A percentile compares a stretch with the other conserved stretches of the same genome.
Conservation (phyloP, 2,113 vertebrate genomes). For the Excalfactoria chinensis region DNA sequence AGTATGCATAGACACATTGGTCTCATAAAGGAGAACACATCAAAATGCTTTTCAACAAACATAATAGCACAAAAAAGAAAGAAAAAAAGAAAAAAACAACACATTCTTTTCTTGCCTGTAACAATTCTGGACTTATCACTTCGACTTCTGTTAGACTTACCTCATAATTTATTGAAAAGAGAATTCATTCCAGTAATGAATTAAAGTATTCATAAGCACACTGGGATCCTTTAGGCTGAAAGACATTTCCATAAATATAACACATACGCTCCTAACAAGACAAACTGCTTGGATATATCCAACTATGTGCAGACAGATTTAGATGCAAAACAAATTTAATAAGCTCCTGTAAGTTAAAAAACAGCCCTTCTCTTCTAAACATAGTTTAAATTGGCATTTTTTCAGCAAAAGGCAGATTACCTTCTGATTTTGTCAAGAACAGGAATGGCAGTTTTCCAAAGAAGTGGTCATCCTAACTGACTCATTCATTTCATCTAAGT, state of each 20-base stretch:
- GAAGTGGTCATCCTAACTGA: neutral
- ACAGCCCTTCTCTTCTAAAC: neutral
- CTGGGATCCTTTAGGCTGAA: neutral
- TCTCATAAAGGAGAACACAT: neutral
- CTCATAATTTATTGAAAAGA: neutral
- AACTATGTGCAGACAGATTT: neutral
- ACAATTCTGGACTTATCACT: neutral
- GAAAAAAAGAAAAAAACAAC: accelerated
- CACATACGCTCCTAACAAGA: neutral
- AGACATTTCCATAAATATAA: neutral
- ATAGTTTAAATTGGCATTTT: neutral
- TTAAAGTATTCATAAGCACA: neutral
- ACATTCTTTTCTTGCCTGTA: neutral
- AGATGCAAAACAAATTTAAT: neutral
- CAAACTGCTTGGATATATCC: neutral
- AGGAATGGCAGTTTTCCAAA: neutral
- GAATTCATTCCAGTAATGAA: neutral
- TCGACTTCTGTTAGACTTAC: neutral
- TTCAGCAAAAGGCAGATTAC: neutral
- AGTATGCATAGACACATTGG: neutral
- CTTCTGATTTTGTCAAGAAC: neutral
- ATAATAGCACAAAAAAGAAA: neutral
- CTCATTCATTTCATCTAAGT: neutral
- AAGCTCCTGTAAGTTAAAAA: neutral
- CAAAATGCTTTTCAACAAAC: neutral